phyloP scores from a whole-genome alignment of 2,797 vertebrate genomes.

The Parotocinclus haroldoi region DNA sequence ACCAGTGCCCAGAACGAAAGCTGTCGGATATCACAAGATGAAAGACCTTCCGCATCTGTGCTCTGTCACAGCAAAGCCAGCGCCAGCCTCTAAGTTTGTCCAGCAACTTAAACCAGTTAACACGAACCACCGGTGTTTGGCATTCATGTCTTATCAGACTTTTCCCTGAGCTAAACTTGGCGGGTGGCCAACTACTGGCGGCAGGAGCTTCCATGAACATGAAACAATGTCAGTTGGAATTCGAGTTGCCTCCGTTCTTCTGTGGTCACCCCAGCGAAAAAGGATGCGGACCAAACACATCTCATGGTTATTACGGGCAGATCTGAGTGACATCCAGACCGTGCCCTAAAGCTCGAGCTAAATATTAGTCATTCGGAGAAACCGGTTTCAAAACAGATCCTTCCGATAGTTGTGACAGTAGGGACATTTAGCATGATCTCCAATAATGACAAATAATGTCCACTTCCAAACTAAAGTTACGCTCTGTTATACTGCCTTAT shows the following conservation, averaged over 20 bases:
- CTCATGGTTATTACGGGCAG: slow-evolving; percentile 35
- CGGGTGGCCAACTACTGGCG: background rate
- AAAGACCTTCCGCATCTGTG: slow-evolving; percentile 7
- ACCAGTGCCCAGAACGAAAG: slow-evolving; percentile 11
- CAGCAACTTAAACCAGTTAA: too few relatives aligned
- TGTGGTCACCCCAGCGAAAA: too few relatives aligned
- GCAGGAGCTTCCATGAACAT: background rate
- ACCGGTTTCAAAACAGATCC: too few relatives aligned
- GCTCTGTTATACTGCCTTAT: too few relatives aligned
- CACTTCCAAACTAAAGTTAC: too few relatives aligned
- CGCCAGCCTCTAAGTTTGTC: background rate
- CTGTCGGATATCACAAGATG: background rate
- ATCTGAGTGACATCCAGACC: slow-evolving; percentile 45
- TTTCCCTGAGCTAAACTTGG: slow-evolving; percentile 9
- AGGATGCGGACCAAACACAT: slow-evolving; percentile 12
- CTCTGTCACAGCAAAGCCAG: background rate
- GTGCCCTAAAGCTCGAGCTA: slow-evolving; percentile 30
- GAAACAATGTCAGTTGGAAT: too few relatives aligned
- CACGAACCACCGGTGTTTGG: background rate
- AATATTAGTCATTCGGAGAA: slow-evolving; percentile 44
- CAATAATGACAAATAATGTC: too few relatives aligned
- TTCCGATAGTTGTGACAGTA: too few relatives aligned
- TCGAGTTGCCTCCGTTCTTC: too few relatives aligned
- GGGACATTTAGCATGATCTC: too few relatives aligned
- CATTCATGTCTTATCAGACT: slow-evolving; percentile 13